A percentile compares a stretch with the other conserved stretches of the same genome.
These are phyloP conservation scores for Dasypogon diadema DNA, from an alignment of 2,888 invertebrate species.

Conservation along the genomic window DNA sequence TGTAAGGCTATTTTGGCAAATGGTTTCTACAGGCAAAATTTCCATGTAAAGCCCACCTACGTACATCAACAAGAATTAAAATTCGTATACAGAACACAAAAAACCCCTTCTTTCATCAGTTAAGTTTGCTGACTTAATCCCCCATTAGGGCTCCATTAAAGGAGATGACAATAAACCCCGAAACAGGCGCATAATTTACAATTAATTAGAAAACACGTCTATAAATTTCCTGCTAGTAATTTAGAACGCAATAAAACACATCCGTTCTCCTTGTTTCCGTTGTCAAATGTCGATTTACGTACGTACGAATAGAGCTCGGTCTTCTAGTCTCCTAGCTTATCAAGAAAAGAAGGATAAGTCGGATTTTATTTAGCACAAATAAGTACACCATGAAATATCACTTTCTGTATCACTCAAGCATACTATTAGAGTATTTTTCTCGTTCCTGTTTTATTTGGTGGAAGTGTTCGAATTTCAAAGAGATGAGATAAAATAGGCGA, in stretches of 20 bases:
- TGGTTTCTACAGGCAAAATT: too few species aligned
- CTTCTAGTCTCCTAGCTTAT: neutral
- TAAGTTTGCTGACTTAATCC: conserved; percentile 55
- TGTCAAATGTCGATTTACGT: neutral
- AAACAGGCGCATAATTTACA: conserved; percentile 57
- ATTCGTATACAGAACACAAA: too few species aligned
- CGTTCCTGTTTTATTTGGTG: neutral
- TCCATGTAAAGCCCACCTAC: too few species aligned
- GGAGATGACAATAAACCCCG: conserved; percentile 56
- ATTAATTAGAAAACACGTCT: conserved; percentile 59
- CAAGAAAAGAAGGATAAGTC: neutral
- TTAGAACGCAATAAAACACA: conserved; percentile 59
- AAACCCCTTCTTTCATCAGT: neutral
- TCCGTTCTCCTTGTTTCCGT: conserved; percentile 56
- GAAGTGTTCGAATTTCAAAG: conserved; percentile 20
- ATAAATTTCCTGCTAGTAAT: conserved; percentile 59
- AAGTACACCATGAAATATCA: conserved; percentile 47
- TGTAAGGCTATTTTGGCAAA: too few species aligned
- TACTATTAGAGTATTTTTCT: neutral
- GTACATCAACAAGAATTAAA: too few species aligned
- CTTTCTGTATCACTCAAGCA: conserved; percentile 44
- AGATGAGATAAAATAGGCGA: neutral
- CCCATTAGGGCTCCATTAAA: conserved; percentile 58
- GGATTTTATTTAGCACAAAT: conserved; percentile 48
- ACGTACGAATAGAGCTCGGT: neutral